A percentile compares a stretch with the other conserved stretches of the same genome.
Evolutionary conservation across 1,140 invertebrate genomes (phyloP).

Genomic region (Trinorchestia longiramus): DNA sequence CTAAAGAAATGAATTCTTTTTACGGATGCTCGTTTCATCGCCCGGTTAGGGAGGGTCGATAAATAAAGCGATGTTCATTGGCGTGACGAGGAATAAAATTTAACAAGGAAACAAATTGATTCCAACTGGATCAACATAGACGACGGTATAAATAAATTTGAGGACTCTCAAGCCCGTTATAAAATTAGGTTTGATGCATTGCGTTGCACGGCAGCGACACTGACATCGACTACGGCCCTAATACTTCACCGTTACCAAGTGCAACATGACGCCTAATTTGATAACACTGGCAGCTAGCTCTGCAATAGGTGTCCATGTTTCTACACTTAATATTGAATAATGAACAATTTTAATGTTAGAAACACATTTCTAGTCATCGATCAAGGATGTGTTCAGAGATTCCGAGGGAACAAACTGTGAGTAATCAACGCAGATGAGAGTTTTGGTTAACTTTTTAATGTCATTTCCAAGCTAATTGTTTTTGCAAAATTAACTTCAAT

Average conservation of each 20-base stretch:
- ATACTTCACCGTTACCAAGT: background rate
- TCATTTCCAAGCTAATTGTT: background rate
- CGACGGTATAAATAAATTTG: background rate
- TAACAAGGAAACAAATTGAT: background rate
- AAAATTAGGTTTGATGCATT: background rate
- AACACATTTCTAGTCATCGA: background rate
- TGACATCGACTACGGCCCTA: background rate
- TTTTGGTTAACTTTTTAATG: background rate
- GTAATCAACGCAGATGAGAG: background rate
- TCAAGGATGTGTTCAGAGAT: background rate
- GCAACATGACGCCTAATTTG: background rate
- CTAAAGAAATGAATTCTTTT: background rate
- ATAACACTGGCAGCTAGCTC: background rate
- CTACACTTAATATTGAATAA: background rate
- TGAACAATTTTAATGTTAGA: background rate
- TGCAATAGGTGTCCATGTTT: background rate
- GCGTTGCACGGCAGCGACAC: background rate
- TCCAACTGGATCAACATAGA: background rate
- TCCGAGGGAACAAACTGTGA: background rate
- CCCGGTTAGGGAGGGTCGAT: background rate
- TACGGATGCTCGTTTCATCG: background rate
- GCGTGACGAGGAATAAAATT: background rate
- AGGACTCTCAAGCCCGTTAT: background rate
- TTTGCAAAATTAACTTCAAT: background rate
- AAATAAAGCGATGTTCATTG: background rate